Evolutionary conservation across 2,888 invertebrate species (phyloP), one percentile per base, ranked within the genome.

Genomic region (Onchidella celtica): DNA sequence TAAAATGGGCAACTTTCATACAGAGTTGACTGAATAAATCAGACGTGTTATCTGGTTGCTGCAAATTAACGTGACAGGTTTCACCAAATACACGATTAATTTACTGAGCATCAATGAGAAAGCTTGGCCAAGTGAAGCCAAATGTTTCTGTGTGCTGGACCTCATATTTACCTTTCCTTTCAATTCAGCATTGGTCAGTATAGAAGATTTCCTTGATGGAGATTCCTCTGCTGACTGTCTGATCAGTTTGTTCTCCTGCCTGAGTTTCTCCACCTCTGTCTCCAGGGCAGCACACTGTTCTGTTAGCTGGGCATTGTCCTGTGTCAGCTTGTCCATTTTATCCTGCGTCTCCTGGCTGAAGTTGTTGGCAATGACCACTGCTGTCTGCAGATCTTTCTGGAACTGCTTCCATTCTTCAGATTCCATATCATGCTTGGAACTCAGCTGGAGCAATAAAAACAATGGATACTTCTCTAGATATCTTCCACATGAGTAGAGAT

Each of bases 291-390:
- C n/a, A 4, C 34, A 14, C 69, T 61, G 57, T 36, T 78, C 78
- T 4, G 96, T 94, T 65, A 97, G 95, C 24, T 95, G 94, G 90
- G 96, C 96, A 93, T 98, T 97, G 92, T 98, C 97, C 89, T 96
- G 94, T 83, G 96, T 95, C 69, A 97, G 95, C 69, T 95, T 95
- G 91, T 97, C 97, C 82, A 96, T 94, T 91, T 97, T 97, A 85
- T 96, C 95, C 91, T 94, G 92, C 0, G 97, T 97, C 93, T 98
- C 98, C n/a, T 97, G 97, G 94, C 98, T 97, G 94, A 98, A 97
- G 94, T 98, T 97, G 93, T 98, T 98, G 59, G 98, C 98, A 21
- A 98, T 98, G 36, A 98, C 95, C 0, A 98, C 98, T 0, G 98
- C 97, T 94, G 88, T 88, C 85, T 90, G 89, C 0, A 98, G 95